Conservation (phyloP, 2,888 invertebrate species). For the Cerastis rubricosa region DNA sequence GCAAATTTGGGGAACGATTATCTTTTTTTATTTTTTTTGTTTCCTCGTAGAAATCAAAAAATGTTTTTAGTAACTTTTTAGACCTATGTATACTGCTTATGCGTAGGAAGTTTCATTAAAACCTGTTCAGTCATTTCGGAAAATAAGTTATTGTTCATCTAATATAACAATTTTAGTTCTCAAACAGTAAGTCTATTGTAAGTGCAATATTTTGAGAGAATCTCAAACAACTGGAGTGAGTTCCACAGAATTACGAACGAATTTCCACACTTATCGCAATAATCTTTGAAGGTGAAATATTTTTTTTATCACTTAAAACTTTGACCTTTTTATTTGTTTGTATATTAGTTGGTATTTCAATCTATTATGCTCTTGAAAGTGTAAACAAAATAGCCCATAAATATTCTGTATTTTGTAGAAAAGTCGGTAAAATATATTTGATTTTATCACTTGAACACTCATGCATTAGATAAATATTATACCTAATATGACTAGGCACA, state of each 20-base stretch:
- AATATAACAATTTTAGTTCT: constrained; percentile 29
- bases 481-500: constrained; percentile 9
- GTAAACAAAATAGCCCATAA: neutral
- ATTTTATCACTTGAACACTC: constrained; percentile 21
- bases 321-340: neutral
- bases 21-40: too few relatives aligned
- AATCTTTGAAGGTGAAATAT: neutral
- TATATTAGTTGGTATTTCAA: neutral
- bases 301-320: neutral
- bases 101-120: too few relatives aligned
- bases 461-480: constrained; percentile 1
- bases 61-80: too few relatives aligned
- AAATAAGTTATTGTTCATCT: constrained; percentile 29
- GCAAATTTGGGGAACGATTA: too few relatives aligned
- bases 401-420: too few relatives aligned
- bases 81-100: too few relatives aligned
- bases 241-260: neutral
- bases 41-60: too few relatives aligned
- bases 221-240: neutral
- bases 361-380: neutral
- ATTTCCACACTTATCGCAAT: too few relatives aligned
- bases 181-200: constrained; percentile 24
- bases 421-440: neutral
- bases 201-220: constrained; percentile 35
- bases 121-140: too few relatives aligned